Percentiles rank a stretch among this genome's conserved stretches.
Conservation (phyloP, 2,113 vertebrate species). For the Rhagologus leucostigma region DNA sequence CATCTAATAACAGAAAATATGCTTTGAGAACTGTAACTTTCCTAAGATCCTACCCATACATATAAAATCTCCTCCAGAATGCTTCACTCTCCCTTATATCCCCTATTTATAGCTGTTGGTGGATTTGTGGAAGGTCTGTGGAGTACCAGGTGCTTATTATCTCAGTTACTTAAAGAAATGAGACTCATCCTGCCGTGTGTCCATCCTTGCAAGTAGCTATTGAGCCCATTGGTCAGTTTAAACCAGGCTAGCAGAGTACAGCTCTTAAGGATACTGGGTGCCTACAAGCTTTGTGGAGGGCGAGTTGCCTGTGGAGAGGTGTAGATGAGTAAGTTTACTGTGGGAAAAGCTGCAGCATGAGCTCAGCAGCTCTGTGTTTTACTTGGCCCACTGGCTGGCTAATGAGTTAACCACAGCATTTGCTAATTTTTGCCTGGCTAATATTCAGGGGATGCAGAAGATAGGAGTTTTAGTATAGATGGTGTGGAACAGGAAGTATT, state of each 20-base stretch:
- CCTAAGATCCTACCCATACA: not conserved
- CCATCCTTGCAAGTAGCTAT: not conserved
- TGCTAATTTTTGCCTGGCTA: not conserved
- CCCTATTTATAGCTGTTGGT: not conserved
- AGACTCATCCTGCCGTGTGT: not conserved
- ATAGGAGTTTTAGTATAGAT: not conserved
- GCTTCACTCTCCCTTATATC: not conserved
- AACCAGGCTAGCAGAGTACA: not conserved
- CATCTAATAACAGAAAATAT: not conserved
- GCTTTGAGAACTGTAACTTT: not conserved
- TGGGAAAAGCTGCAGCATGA: not conserved
- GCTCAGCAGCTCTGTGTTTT: not conserved
- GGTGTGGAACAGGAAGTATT: not conserved
- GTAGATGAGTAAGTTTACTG: not conserved
- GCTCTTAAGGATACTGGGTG: not conserved
- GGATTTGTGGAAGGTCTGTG: not conserved
- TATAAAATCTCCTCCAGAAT: not conserved
- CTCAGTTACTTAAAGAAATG: not conserved
- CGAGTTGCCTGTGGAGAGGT: not conserved
- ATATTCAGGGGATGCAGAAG: not conserved
- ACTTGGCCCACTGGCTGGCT: not conserved
- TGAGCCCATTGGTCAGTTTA: not conserved
- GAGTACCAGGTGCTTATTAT: not conserved
- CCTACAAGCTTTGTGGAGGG: not conserved
- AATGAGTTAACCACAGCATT: not conserved